Base-by-base conservation (phyloP, 2,888 invertebrate genomes). In the Hydriomena furcata region DNA sequence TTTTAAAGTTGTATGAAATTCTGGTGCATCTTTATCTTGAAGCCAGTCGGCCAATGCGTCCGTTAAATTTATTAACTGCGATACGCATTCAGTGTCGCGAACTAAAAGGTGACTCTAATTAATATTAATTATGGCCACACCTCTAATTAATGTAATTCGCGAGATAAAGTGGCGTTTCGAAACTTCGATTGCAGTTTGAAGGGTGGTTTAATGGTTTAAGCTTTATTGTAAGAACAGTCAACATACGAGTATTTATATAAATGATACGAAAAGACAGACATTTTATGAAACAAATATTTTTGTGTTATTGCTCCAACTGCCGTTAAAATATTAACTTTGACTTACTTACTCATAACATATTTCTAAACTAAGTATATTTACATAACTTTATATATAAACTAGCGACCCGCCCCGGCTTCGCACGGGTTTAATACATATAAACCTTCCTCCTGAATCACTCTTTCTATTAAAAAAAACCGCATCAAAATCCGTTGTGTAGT, bases 101-200 rank as follows among this genome's bases (percentile, higher is more conserved):
- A 76, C 82, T 87, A 82, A 87, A 86, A 88, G 85, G 84, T 82
- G 87, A 84, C 84, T 85, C 84, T 85, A 90, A 89, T 88, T 88
- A 86, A 89, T 88, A 90, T 90, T 88, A 88, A 90, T 89, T 87
- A 88, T 82, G 74, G 79, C 84, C 86, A 86, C 89, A 88, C 87
- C 87, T 87, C 82, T 88, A 86, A 88, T 88, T 87, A 89, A 84
- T 84, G 84, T 88, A 84, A 85, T 84, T 83, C 79, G 77, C 75
- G 67, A 84, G 87, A 87, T 88, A 88, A 78, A 42, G 72, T 71
- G 71, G 67, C 75, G 64, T 65, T 73, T 79, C 75, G 73, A 73
- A 69, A 69, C 70, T 65, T 72, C 66, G 48, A 43, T 56, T 46
- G 45, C 47, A 43, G 25, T 45, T 28, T 52, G 49, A 52, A 50